Evolutionary conservation across 1,140 invertebrate species (phyloP).

Genomic region (Venustaconcha ellipsiformis): DNA sequence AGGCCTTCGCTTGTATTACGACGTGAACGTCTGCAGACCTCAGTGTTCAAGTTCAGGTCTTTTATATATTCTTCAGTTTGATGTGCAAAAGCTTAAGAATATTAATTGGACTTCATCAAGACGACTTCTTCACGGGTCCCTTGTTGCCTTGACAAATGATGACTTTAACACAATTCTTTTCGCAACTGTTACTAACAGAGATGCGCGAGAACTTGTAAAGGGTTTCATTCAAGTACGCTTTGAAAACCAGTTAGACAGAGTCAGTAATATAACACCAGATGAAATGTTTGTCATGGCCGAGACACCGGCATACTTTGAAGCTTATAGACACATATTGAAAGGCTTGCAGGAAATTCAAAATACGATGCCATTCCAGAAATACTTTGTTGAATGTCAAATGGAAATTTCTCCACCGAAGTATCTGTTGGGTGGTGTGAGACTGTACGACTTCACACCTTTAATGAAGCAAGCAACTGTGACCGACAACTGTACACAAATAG

Average conservation of each 20-base stretch:
- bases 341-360: constrained; percentile 65
- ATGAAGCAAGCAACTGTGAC: constrained; percentile 29
- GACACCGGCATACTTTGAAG: constrained; percentile 71
- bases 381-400: constrained; percentile 55
- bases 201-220: constrained; percentile 59
- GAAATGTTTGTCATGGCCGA: constrained; percentile 68
- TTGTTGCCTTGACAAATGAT: constrained; percentile 79
- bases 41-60: constrained; percentile 39
- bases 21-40: constrained; percentile 49
- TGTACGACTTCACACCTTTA: constrained; percentile 46
- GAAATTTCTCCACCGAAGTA: constrained; percentile 52
- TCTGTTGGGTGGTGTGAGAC: constrained; percentile 16
- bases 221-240: constrained; percentile 67
- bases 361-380: constrained; percentile 65
- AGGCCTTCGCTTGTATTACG: constrained; percentile 52
- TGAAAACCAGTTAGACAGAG: constrained; percentile 34
- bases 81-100: constrained; percentile 42
- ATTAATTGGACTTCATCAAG: constrained; percentile 69
- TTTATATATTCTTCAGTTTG: constrained; percentile 53
- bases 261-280: constrained; percentile 25
- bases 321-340: constrained; percentile 69
- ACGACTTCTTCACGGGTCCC: constrained; percentile 79
- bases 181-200: constrained; percentile 76
- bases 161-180: constrained; percentile 78
- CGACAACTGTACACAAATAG: constrained; percentile 12